These are phyloP conservation scores for Ochropleura leucogaster DNA, from an alignment of 2,888 invertebrate genomes.

Conservation along the genomic window DNA sequence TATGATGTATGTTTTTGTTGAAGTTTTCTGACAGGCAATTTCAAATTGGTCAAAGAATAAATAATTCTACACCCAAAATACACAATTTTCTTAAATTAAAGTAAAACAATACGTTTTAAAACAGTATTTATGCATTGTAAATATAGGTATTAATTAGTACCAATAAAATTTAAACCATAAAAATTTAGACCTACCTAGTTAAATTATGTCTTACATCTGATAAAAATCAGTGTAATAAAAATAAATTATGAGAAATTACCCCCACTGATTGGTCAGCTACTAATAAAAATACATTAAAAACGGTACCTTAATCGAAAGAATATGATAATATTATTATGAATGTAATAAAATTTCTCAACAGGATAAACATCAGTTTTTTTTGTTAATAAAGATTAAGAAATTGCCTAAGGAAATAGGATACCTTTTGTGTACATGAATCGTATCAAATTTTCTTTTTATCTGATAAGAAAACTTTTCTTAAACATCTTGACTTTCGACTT, in stretches of 20 bases:
- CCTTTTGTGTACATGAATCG: conserved; percentile 30
- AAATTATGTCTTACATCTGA: no score
- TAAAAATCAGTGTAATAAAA: no score
- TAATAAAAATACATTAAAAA: background rate
- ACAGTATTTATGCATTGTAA: no score
- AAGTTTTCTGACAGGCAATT: background rate
- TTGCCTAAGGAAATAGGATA: conserved; percentile 21
- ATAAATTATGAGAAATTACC: background rate
- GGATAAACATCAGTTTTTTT: conserved; percentile 11
- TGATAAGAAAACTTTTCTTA: conserved; percentile 15
- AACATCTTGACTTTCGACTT: conserved; percentile 20
- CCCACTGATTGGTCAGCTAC: background rate
- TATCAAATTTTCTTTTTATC: conserved; percentile 19
- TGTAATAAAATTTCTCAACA: background rate
- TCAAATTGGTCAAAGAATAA: background rate
- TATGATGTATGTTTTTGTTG: background rate
- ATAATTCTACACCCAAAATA: background rate
- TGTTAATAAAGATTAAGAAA: conserved; percentile 32
- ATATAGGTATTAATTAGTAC: no score
- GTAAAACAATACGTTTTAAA: no score
- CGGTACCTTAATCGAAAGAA: background rate
- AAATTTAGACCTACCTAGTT: no score
- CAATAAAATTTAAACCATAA: no score
- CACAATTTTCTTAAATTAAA: no score
- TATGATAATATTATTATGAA: background rate